These are phyloP conservation scores for Maylandia zebra DNA, from an alignment of 2,113 vertebrate species.

Conservation along the genomic window DNA sequence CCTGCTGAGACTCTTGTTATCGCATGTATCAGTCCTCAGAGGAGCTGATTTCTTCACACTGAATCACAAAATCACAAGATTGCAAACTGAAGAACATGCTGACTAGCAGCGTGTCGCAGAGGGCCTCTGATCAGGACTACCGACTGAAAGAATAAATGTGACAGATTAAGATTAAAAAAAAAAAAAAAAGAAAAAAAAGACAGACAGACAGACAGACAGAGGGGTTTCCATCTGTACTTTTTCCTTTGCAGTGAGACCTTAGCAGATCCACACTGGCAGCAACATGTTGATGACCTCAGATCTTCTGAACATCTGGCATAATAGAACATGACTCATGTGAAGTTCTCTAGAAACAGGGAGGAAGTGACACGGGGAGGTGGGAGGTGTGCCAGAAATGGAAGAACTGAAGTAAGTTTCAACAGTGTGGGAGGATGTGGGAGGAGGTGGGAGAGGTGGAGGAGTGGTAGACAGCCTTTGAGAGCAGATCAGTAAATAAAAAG, in stretches of 20 bases:
- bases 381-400: not conserved
- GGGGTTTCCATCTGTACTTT: not conserved
- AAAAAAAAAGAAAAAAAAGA: accelerated
- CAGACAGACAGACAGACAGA: not conserved
- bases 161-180: not conserved
- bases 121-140: not conserved
- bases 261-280: not conserved
- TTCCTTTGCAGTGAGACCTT: not conserved
- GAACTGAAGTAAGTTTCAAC: not conserved
- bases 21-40: not conserved
- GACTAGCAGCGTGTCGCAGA: not conserved
- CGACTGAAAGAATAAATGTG: not conserved
- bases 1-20: not conserved
- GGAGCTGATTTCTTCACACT: not conserved
- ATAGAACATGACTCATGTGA: not conserved
- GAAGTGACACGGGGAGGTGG: not conserved
- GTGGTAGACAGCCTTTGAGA: not conserved
- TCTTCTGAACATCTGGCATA: not conserved
- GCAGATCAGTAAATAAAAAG: not conserved
- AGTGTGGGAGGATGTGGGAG: not conserved
- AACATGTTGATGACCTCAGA: not conserved
- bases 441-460: not conserved
- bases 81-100: not conserved
- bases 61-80: not conserved
- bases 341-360: not conserved